Evolutionary conservation across 53 echinoderm and acorn worm species (phyloP).

Genomic region (Echinarachnius parma): DNA sequence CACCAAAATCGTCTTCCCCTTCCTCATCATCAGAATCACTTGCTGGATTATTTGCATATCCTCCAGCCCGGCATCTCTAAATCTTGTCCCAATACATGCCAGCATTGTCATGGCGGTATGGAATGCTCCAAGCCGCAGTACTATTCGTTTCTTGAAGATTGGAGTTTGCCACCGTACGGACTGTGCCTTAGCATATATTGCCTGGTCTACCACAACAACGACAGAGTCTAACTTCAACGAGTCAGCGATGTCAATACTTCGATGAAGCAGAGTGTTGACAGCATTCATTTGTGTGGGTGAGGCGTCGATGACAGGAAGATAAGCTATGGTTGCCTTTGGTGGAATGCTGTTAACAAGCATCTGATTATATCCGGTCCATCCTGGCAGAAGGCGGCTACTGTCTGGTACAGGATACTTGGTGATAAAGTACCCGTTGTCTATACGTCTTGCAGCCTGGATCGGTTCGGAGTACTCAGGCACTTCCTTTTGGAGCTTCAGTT

Average conservation of each 20-base stretch:
- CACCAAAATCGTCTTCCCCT: no score
- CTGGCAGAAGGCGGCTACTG: conserved; percentile 3
- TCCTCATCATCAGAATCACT: no score
- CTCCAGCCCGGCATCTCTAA: conserved; percentile 60
- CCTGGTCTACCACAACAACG: conserved; percentile 52
- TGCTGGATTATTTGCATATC: conserved; percentile 51
- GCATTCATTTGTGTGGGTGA: conserved; percentile 27
- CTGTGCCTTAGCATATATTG: conserved; percentile 58
- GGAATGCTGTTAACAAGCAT: background rate
- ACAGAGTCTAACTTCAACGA: background rate
- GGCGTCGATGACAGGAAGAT: conserved; percentile 41
- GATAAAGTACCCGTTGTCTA: no score
- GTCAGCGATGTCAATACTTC: conserved; percentile 13
- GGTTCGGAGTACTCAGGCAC: no score
- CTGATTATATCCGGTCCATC: conserved; percentile 22
- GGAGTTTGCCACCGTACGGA: conserved; percentile 49
- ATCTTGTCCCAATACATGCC: conserved; percentile 57
- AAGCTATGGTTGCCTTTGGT: background rate
- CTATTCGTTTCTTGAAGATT: conserved; percentile 11
- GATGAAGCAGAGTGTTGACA: conserved; percentile 19
- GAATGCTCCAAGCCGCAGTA: conserved; percentile 48
- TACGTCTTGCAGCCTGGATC: no score
- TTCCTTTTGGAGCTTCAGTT: background rate
- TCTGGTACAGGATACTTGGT: no score
- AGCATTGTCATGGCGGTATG: conserved; percentile 49